Conservation (phyloP, 1,140 invertebrate genomes). For the Gonioctena quinquepunctata region DNA sequence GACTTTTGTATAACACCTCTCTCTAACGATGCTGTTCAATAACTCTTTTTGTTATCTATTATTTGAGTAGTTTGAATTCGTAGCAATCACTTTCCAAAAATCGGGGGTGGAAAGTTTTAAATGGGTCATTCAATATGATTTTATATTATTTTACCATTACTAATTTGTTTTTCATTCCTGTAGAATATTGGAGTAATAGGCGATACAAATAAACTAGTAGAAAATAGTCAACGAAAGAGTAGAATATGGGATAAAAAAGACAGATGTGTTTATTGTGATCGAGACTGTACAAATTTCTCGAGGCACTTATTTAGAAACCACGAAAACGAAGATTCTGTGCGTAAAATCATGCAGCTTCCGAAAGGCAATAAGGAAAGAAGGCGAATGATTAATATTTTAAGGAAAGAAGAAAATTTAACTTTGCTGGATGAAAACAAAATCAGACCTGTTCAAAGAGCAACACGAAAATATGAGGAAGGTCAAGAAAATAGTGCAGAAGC, state of each 20-base stretch:
- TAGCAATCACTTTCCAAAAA: background rate
- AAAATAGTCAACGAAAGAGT: background rate
- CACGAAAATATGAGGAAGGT: background rate
- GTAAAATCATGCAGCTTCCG: constrained; percentile 8
- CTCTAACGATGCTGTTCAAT: background rate
- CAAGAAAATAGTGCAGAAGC: background rate
- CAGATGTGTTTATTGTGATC: constrained; percentile 17
- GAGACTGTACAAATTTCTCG: constrained; percentile 24
- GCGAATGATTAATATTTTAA: constrained; percentile 12
- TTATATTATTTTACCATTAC: background rate
- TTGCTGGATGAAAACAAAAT: constrained; percentile 18
- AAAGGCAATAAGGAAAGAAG: constrained; percentile 21
- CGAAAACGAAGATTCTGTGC: constrained; percentile 16
- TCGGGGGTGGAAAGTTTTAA: background rate
- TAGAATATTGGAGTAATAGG: constrained; percentile 1
- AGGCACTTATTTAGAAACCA: constrained; percentile 22
- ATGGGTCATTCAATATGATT: background rate
- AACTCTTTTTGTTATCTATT: background rate
- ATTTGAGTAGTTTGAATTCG: background rate
- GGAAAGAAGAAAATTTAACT: constrained; percentile 23
- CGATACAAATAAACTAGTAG: constrained; percentile 8
- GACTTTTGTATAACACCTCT: background rate
- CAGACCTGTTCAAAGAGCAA: constrained; percentile 24
- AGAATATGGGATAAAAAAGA: constrained; percentile 26
- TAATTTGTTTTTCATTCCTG: background rate